Percentiles rank a stretch among this genome's conserved stretches.
phyloP scores from a whole-genome alignment of 2,113 vertebrate genomes.

The Steatornis caripensis region DNA sequence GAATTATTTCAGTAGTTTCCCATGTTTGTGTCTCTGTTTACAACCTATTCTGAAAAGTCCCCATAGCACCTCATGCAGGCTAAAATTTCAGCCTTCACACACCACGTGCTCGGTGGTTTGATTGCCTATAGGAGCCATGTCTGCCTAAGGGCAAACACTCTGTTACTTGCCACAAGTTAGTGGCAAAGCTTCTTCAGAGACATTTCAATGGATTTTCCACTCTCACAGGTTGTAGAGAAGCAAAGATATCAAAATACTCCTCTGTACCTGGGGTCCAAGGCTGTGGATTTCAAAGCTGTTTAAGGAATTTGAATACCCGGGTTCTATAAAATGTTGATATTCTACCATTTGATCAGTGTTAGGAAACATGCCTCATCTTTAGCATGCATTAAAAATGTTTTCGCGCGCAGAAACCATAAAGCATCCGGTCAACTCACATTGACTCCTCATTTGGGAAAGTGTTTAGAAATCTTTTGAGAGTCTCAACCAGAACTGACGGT shows the following conservation, averaged over 20 bases:
- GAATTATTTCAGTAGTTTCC: neutral
- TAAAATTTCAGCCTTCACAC: neutral
- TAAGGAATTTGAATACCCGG: neutral
- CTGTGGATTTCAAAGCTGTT: neutral
- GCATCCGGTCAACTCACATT: neutral
- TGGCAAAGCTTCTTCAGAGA: neutral
- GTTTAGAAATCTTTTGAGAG: neutral
- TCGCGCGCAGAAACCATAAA: neutral
- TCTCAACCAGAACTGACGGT: neutral
- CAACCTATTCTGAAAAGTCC: neutral
- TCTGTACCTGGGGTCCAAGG: neutral
- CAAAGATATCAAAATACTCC: neutral
- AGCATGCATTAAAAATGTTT: neutral
- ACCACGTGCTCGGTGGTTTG: neutral
- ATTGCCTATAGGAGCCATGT: neutral
- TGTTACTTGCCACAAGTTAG: neutral
- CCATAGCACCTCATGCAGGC: neutral
- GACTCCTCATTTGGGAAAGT: neutral
- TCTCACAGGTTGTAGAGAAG: neutral
- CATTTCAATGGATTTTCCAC: neutral
- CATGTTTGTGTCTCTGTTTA: neutral
- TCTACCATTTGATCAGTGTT: neutral
- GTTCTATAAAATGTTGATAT: neutral
- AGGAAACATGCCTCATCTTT: neutral
- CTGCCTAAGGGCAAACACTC: neutral